Conservation (phyloP, 2,888 invertebrate species). For the Calameuta idolon region DNA sequence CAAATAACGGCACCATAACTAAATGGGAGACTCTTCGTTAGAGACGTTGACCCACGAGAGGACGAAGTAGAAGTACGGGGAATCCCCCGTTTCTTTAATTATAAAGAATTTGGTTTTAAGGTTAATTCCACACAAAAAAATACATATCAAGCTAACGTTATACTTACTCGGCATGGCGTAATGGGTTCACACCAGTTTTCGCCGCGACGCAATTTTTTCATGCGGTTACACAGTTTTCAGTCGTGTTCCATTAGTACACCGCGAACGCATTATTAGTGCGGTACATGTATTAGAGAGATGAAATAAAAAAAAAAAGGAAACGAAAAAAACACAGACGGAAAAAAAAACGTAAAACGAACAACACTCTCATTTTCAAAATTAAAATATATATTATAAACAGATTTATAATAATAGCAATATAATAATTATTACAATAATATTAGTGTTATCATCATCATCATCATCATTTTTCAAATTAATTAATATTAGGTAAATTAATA, state of each 20-base stretch:
- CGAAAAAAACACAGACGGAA: constrained; percentile 35
- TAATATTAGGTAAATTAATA: constrained; percentile 64
- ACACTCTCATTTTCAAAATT: constrained; percentile 57
- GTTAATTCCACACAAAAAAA: constrained; percentile 1
- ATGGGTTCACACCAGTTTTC: constrained; percentile 18
- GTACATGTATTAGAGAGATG: not conserved
- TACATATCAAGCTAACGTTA: not conserved
- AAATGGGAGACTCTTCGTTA: not conserved
- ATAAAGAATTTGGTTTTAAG: not conserved
- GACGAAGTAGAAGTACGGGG: not conserved
- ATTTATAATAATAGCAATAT: constrained; percentile 65
- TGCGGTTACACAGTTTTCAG: constrained; percentile 17
- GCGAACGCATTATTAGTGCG: not conserved
- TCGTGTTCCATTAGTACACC: not conserved
- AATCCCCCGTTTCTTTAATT: not conserved
- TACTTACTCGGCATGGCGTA: constrained; percentile 21
- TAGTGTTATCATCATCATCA: constrained; percentile 61
- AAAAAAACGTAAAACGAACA: constrained; percentile 48
- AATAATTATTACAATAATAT: constrained; percentile 65
- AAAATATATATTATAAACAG: constrained; percentile 67
- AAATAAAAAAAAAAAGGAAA: not conserved
- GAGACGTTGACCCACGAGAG: not conserved
- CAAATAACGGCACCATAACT: not conserved
- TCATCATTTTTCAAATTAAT: constrained; percentile 47
- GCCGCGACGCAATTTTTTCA: not conserved